These are phyloP conservation scores for Synergus laeviventris DNA, from an alignment of 2,888 invertebrate species.

Conservation along the genomic window DNA sequence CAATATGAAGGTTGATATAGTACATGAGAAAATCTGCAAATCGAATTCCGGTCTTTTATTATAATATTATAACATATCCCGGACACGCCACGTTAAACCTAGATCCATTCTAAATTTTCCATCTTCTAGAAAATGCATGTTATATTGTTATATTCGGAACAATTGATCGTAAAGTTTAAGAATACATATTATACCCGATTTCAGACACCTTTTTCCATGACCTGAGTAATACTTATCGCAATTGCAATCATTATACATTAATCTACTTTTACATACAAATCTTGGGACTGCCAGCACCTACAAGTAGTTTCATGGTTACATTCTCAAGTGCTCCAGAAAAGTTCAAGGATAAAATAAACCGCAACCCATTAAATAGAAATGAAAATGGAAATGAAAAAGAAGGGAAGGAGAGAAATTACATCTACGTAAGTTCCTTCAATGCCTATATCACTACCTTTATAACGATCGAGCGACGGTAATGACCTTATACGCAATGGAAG, in stretches of 20 bases:
- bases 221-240: neutral
- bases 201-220: neutral
- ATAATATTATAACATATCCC: no score
- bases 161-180: neutral
- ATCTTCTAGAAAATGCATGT: neutral
- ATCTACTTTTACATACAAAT: neutral
- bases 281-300: neutral
- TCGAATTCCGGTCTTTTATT: neutral
- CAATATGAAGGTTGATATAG: neutral
- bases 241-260: neutral
- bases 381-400: neutral
- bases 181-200: neutral
- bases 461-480: neutral
- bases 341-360: neutral
- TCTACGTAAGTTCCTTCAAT: neutral
- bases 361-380: neutral
- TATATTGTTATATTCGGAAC: neutral
- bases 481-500: neutral
- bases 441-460: neutral
- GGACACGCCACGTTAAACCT: neutral
- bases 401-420: neutral
- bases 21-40: neutral
- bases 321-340: neutral
- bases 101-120: neutral
- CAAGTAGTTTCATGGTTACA: neutral